Percentiles rank a stretch among this genome's conserved stretches.
Evolutionary conservation across 37 sponge, comb jelly and placozoan species (phyloP).

Genomic region (Ianthella basta): DNA sequence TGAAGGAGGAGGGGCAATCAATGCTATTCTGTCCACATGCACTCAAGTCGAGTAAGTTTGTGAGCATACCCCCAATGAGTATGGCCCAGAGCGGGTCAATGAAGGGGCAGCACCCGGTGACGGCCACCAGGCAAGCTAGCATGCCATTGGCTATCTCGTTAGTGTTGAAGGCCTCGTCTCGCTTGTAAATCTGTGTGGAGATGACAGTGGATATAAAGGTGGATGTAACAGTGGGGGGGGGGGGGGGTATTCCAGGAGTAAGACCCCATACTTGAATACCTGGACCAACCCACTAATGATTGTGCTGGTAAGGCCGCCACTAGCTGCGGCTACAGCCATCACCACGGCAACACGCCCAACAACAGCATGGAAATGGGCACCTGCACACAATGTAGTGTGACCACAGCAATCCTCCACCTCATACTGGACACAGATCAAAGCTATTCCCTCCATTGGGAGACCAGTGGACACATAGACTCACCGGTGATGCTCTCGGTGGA

Average conservation of each 20-base stretch:
- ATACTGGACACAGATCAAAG: too few species aligned
- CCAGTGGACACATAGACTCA: conserved; percentile 36
- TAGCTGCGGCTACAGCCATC: conserved; percentile 79
- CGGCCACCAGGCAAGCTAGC: conserved; percentile 77
- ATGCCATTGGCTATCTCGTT: conserved; percentile 90
- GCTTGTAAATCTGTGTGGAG: conserved; percentile 54
- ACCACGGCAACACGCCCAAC: conserved; percentile 84
- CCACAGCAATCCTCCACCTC: too few species aligned
- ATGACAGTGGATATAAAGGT: too few species aligned
- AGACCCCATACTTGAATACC: conserved; percentile 19
- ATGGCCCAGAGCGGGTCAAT: conserved; percentile 67
- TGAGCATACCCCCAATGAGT: conserved; percentile 71
- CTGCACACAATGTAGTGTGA: conserved; percentile 14
- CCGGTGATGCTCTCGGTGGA: conserved; percentile 74
- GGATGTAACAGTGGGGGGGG: too few species aligned
- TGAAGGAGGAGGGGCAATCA: neutral
- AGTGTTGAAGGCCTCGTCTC: conserved; percentile 75
- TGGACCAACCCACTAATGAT: conserved; percentile 76
- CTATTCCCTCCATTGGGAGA: too few species aligned
- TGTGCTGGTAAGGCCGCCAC: conserved; percentile 64
- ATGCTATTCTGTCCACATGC: too few species aligned
- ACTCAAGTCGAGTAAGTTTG: neutral
- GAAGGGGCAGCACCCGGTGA: conserved; percentile 86
- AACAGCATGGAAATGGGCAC: conserved; percentile 61
- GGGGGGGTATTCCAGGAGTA: neutral